Conservation (phyloP, 2,797 vertebrate genomes). For the Chelon auratus region DNA sequence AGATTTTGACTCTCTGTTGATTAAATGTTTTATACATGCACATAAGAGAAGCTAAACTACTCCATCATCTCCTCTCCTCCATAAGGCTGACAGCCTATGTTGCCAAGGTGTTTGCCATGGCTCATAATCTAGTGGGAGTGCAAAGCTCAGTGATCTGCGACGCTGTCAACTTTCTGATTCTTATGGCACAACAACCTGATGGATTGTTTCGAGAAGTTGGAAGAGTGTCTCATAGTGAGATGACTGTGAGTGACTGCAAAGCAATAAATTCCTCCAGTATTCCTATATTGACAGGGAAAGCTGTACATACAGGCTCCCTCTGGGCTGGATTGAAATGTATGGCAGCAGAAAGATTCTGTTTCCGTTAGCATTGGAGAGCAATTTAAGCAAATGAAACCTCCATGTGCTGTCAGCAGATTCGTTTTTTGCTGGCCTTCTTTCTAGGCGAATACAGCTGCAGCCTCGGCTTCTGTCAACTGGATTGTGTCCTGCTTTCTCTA, state of each 20-base stretch:
- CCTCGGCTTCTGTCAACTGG: too few species aligned
- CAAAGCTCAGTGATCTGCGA: constrained; percentile 79
- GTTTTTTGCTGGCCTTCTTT: too few species aligned
- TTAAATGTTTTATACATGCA: background rate
- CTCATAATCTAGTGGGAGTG: constrained; percentile 71
- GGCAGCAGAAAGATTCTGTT: too few species aligned
- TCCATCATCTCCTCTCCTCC: background rate
- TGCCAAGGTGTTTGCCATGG: constrained; percentile 87
- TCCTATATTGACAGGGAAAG: too few species aligned
- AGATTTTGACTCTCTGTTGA: background rate
- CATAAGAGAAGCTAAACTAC: background rate
- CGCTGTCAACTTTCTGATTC: constrained; percentile 86
- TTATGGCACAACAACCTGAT: constrained; percentile 76
- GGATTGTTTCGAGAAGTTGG: constrained; percentile 61
- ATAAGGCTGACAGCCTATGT: constrained; percentile 90
- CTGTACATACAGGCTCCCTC: too few species aligned
- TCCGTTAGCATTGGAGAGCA: too few species aligned
- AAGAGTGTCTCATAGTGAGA: background rate
- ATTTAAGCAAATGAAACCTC: too few species aligned
- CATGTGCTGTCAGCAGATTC: too few species aligned
- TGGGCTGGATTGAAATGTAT: too few species aligned
- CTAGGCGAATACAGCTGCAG: too few species aligned
- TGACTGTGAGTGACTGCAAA: constrained; percentile 35
- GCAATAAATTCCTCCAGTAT: too few species aligned
- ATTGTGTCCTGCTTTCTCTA: too few species aligned